These are phyloP conservation scores for Paragorgia papillata DNA, from an alignment of 92 coral and sea anemone genomes.

Conservation along the genomic window DNA sequence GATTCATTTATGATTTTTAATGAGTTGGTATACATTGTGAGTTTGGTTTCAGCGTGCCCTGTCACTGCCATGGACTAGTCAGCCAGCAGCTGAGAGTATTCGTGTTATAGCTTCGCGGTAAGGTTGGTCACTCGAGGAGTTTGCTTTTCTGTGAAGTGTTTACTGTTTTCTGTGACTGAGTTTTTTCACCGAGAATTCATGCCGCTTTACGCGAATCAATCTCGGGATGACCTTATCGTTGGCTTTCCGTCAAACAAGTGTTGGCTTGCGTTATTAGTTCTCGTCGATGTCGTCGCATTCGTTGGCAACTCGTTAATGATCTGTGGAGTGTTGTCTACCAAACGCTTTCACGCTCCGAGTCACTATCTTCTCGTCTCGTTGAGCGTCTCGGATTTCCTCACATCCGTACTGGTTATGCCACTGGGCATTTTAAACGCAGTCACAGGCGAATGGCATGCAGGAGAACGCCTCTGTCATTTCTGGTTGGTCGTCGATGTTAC, in stretches of 20 bases:
- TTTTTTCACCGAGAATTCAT: no score
- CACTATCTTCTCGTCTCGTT: slow-evolving; percentile 12
- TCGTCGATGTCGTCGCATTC: slow-evolving; percentile 11
- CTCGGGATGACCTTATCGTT: not conserved
- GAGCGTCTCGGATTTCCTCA: slow-evolving; percentile 5
- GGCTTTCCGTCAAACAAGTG: slow-evolving; percentile 21
- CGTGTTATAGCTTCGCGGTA: no score
- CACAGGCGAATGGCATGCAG: slow-evolving; percentile 1
- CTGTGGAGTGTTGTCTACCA: not conserved
- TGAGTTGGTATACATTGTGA: no score
- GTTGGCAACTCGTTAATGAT: slow-evolving; percentile 3
- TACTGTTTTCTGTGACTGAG: no score
- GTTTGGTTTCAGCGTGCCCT: no score
- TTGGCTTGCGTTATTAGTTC: slow-evolving; percentile 16
- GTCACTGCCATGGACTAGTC: no score
- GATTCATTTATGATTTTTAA: no score
- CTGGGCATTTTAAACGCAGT: slow-evolving; percentile 11
- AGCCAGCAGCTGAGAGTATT: no score
- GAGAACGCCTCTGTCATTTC: not conserved
- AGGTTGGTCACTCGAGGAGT: no score
- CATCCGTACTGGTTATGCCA: slow-evolving; percentile 16
- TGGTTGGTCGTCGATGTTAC: slow-evolving; percentile 18
- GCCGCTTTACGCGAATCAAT: not conserved
- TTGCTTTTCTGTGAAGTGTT: no score
- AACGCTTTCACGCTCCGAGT: slow-evolving; percentile 9